Evolutionary conservation across 35 echinoderm and acorn worm species (phyloP).

Genomic region (Heliocidaris erythrogramma): DNA sequence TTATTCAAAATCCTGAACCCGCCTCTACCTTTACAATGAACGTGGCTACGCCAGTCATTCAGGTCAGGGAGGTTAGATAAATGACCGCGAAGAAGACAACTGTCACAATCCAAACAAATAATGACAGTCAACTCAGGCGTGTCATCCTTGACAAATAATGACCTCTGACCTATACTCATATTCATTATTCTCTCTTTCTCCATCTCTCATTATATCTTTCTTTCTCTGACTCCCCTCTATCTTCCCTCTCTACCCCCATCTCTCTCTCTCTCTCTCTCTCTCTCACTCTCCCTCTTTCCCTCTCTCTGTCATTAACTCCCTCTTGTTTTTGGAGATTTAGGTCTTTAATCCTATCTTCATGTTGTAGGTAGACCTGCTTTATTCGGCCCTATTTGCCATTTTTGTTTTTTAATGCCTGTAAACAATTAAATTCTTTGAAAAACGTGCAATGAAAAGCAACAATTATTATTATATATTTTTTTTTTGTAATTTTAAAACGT

Average conservation of each 20-base stretch:
- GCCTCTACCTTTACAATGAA: not conserved
- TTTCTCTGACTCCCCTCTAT: not conserved
- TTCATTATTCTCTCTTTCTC: not conserved
- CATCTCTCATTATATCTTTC: not conserved
- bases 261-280: not conserved
- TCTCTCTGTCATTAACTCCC: not conserved
- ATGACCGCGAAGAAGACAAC: constrained; percentile 33
- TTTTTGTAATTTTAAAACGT: no score
- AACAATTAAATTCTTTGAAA: no score
- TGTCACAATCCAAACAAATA: constrained; percentile 47
- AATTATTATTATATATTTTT: no score
- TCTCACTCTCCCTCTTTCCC: no score
- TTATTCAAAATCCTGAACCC: no score
- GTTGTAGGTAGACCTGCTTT: no score
- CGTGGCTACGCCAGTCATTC: not conserved
- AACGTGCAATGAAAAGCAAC: no score
- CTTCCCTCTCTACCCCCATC: not conserved
- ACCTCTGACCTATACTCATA: constrained; percentile 33
- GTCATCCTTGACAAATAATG: constrained; percentile 22
- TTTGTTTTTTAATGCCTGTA: no score
- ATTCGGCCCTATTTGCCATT: no score
- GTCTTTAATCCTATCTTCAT: no score
- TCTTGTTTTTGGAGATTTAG: not conserved
- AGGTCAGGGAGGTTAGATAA: constrained; percentile 43
- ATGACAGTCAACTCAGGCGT: constrained; percentile 23